phyloP scores from a whole-genome alignment of 1,140 invertebrate genomes.

The Lamellibrachia luymesi region DNA sequence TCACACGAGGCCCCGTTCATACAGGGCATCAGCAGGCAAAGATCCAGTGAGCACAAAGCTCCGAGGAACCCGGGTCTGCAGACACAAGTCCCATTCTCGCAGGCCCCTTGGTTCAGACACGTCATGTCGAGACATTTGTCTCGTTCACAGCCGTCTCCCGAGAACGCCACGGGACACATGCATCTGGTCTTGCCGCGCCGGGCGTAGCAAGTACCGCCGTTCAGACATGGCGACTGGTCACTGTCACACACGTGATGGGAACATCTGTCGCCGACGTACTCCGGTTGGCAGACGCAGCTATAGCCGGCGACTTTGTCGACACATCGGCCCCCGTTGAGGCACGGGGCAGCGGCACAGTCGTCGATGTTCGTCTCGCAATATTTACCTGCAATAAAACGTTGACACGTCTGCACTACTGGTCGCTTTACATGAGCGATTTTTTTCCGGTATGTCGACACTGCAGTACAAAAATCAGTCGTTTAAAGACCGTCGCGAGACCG shows the following conservation, averaged over 20 bases:
- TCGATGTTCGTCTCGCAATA: background rate
- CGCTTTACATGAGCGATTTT: no score
- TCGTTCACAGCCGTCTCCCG: constrained; percentile 41
- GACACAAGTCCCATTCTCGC: background rate
- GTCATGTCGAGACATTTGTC: background rate
- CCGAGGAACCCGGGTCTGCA: background rate
- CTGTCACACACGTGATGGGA: background rate
- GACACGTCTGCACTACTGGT: background rate
- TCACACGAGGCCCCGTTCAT: constrained; percentile 84
- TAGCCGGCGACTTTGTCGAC: background rate
- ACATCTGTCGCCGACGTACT: background rate
- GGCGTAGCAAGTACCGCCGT: constrained; percentile 67
- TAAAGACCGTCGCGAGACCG: no score
- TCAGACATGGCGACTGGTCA: constrained; percentile 71
- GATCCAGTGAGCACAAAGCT: background rate
- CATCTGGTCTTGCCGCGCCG: constrained; percentile 37
- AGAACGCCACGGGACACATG: constrained; percentile 43
- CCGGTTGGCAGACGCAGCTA: background rate
- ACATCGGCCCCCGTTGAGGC: constrained; percentile 22
- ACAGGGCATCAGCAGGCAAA: constrained; percentile 71
- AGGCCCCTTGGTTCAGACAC: background rate
- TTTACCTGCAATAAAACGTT: background rate
- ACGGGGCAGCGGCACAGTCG: constrained; percentile 26
- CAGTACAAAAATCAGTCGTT: no score
- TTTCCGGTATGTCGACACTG: no score